Conservation (phyloP, 2,888 invertebrate species). For the Tetragnatha montana region DNA sequence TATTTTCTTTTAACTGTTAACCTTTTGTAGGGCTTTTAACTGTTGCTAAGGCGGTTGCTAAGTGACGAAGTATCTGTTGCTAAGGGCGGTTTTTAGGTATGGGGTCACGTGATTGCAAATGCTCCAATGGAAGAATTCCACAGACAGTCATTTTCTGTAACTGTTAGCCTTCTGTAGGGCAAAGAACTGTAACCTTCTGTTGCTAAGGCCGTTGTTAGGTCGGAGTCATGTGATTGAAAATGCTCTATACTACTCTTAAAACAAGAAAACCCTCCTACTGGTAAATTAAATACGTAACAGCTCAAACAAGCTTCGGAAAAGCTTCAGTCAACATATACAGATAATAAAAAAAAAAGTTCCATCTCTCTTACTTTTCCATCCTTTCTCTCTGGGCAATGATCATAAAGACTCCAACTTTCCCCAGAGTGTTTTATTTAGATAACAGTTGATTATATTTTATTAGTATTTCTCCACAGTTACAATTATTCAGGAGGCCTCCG, state of each 20-base stretch:
- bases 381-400: conserved; percentile 12
- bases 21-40: too few relatives aligned
- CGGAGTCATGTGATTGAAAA: too few relatives aligned
- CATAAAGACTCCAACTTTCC: conserved; percentile 11
- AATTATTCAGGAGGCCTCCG: conserved; percentile 18
- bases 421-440: conserved; percentile 47
- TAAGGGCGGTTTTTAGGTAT: too few relatives aligned
- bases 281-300: neutral
- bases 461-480: conserved; percentile 30
- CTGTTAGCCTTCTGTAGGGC: too few relatives aligned
- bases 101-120: too few relatives aligned
- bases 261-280: neutral
- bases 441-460: conserved; percentile 48
- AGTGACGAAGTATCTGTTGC: too few relatives aligned
- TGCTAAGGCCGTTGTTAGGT: too few relatives aligned
- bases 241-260: neutral
- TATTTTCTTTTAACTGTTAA: too few relatives aligned
- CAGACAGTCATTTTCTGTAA: too few relatives aligned
- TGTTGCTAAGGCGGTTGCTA: too few relatives aligned
- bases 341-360: neutral
- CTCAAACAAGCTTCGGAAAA: conserved; percentile 9
- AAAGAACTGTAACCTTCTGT: too few relatives aligned
- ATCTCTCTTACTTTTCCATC: neutral
- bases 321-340: neutral
- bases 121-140: too few relatives aligned